phyloP scores from a whole-genome alignment of 2,797 vertebrate species.

The Brachyalestes nurse region DNA sequence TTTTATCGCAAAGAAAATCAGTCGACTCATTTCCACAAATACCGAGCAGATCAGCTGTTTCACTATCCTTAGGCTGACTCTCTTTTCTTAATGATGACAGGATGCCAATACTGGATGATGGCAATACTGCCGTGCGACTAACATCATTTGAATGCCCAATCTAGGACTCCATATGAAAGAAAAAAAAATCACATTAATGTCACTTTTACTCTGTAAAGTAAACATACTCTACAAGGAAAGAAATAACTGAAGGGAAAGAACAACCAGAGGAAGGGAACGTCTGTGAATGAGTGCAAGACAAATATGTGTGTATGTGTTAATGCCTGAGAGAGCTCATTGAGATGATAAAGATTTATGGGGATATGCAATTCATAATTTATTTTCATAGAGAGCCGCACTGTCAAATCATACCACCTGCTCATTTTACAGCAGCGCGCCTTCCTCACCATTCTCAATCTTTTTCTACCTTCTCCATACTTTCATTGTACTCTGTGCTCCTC shows the following conservation, averaged over 20 bases:
- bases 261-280: neutral
- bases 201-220: no score
- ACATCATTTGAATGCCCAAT: no score
- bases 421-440: neutral
- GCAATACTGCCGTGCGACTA: no score
- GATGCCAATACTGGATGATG: no score
- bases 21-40: neutral
- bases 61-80: neutral
- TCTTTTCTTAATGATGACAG: no score
- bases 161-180: no score
- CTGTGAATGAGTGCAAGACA: neutral
- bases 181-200: neutral
- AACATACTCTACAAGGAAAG: neutral
- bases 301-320: neutral
- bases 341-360: constrained; percentile 35
- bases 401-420: neutral
- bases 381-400: neutral
- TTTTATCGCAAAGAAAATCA: neutral
- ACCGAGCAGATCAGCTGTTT: neutral
- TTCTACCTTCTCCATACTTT: constrained; percentile 15
- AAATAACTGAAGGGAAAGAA: constrained; percentile 4
- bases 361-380: constrained; percentile 2
- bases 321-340: neutral
- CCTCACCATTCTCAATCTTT: neutral
- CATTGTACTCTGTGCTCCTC: neutral